Evolutionary conservation across 2,888 invertebrate genomes (phyloP).

Genomic region (Athalia rosae): DNA sequence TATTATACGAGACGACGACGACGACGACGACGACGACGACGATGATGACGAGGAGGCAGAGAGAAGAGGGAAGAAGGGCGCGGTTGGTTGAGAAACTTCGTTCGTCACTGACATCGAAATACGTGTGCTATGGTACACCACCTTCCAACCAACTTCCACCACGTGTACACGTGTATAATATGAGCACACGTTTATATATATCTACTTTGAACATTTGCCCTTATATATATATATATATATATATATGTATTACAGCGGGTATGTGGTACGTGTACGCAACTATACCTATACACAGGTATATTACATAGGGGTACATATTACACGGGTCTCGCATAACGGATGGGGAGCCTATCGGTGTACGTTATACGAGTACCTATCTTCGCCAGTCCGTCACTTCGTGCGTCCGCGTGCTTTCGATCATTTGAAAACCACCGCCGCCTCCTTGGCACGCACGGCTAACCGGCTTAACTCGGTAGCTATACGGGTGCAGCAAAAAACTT

Average conservation of each 20-base stretch:
- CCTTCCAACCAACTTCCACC: not conserved
- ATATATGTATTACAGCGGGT: too few species aligned
- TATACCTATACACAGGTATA: too few species aligned
- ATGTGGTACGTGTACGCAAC: too few species aligned
- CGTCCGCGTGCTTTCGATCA: not conserved
- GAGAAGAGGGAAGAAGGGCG: slow-evolving; percentile 23
- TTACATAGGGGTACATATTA: too few species aligned
- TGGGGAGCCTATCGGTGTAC: not conserved
- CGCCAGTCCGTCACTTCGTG: not conserved
- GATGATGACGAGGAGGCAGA: not conserved
- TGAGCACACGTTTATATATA: not conserved
- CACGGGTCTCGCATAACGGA: not conserved
- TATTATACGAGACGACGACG: slow-evolving; percentile 31
- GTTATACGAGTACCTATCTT: not conserved
- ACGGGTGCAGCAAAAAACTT: not conserved
- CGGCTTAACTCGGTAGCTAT: too few species aligned
- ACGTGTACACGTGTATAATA: not conserved
- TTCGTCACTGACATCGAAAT: slow-evolving; percentile 11
- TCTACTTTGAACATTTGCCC: not conserved
- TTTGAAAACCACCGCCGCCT: slow-evolving; percentile 14
- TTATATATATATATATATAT: too few species aligned
- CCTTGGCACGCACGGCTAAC: not conserved
- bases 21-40: too few species aligned
- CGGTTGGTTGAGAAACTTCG: slow-evolving; percentile 26
- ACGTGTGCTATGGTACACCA: not conserved